Conservation (phyloP, 2,797 vertebrate genomes). For the Columba guinea region DNA sequence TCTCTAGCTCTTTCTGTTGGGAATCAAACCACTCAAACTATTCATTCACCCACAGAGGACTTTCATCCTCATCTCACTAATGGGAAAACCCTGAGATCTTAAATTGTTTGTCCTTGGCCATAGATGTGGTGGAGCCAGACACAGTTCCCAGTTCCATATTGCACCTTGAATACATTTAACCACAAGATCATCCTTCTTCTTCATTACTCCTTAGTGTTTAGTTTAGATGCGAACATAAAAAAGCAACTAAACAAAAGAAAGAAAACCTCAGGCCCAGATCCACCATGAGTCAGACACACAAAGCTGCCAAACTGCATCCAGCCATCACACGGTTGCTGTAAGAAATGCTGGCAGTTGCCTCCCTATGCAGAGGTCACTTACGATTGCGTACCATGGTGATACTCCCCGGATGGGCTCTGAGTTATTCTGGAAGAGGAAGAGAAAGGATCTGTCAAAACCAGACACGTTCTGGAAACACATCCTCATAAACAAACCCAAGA, state of each 20-base stretch:
- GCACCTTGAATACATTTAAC: background rate
- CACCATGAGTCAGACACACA: background rate
- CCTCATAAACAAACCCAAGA: background rate
- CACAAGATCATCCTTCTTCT: background rate
- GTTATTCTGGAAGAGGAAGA: background rate
- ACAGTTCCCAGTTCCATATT: background rate
- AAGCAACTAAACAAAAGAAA: background rate
- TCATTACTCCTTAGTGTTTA: background rate
- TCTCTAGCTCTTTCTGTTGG: background rate
- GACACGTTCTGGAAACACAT: background rate
- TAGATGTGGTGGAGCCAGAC: background rate
- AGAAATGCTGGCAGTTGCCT: background rate
- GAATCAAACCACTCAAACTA: background rate
- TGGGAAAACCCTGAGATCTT: background rate
- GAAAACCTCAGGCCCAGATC: background rate
- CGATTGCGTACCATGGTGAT: accelerated
- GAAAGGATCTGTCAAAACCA: background rate
- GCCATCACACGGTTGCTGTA: background rate
- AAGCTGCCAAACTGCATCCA: background rate
- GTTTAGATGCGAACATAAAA: background rate
- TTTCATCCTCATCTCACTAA: background rate
- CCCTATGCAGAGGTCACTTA: background rate
- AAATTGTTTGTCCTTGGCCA: background rate
- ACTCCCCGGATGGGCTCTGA: background rate
- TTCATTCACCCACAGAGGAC: background rate